Evolutionary conservation across 2,888 invertebrate species (phyloP).

Genomic region (Adineta ricciae): DNA sequence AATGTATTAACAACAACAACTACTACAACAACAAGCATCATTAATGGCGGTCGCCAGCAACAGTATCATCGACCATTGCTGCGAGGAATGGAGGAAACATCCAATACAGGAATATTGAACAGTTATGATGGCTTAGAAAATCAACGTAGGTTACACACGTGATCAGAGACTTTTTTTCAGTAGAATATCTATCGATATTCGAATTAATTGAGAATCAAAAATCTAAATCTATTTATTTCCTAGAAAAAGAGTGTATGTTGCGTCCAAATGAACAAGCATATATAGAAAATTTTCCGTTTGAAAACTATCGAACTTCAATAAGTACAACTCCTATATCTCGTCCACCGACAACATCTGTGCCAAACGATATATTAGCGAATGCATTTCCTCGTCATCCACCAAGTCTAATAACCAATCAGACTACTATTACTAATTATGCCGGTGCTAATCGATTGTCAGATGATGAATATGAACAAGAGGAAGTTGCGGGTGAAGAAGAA

Average conservation of each 20-base stretch:
- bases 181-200: neutral
- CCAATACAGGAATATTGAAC: neutral
- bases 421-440: neutral
- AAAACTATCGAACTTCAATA: neutral
- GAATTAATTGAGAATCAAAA: neutral
- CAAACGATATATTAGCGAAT: neutral
- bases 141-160: neutral
- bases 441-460: conserved; percentile 10
- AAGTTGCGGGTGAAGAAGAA: neutral
- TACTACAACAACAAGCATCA: neutral
- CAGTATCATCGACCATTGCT: neutral
- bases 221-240: neutral
- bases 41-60: neutral
- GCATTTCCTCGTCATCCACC: neutral
- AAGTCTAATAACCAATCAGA: neutral
- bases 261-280: neutral
- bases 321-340: neutral
- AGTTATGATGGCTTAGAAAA: conserved; percentile 13
- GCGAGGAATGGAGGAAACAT: neutral
- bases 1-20: conserved; percentile 4
- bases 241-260: neutral
- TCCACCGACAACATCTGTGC: neutral
- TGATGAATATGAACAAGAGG: conserved; percentile 3
- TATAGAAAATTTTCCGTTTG: neutral
- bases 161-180: neutral